A percentile compares a stretch with the other conserved stretches of the same genome.
phyloP scores from a whole-genome alignment of 2,113 vertebrate species.

The Cariama cristata region DNA sequence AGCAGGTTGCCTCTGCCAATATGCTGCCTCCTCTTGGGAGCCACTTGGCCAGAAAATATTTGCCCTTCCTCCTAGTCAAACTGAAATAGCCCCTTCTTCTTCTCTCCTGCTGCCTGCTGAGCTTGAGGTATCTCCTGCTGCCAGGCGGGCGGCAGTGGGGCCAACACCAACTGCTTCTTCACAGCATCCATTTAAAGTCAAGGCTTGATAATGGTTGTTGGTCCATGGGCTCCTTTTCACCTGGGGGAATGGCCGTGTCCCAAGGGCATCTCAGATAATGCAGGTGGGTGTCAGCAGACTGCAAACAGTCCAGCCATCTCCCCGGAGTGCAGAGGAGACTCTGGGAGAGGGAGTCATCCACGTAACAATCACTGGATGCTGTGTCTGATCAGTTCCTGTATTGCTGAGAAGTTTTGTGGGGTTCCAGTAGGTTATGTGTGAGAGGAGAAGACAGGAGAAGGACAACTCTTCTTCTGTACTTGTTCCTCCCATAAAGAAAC shows the following conservation, averaged over 20 bases:
- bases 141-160: neutral
- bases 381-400: neutral
- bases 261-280: neutral
- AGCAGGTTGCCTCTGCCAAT: neutral
- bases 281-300: neutral
- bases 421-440: accelerated
- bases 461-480: neutral
- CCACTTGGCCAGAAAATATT: neutral
- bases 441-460: neutral
- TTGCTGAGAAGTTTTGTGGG: neutral
- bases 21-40: neutral
- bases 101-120: neutral
- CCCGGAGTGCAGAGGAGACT: neutral
- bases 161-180: neutral
- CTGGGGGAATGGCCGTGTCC: neutral
- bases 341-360: neutral
- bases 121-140: neutral
- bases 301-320: neutral
- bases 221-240: neutral
- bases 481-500: neutral
- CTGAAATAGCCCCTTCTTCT: neutral
- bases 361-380: neutral
- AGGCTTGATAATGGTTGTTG: neutral
- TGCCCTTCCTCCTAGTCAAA: neutral
- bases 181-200: neutral